Base-by-base conservation (phyloP, 1,140 invertebrate genomes). In the Lutraria rhynchaena region DNA sequence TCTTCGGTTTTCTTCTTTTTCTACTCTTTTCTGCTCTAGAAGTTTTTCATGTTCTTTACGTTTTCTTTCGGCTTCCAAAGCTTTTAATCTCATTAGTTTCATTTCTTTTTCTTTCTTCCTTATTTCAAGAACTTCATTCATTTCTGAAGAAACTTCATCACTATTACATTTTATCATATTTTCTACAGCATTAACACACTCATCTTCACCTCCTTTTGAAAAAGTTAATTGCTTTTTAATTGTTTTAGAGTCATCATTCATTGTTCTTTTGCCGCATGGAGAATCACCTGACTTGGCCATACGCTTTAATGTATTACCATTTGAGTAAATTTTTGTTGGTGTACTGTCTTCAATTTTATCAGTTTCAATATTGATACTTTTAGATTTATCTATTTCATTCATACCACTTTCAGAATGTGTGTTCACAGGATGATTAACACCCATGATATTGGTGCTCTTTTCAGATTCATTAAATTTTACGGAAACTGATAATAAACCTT, bases 281-380 rank as follows among this genome's bases (percentile, higher is more conserved):
- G 71, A 74, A 31, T 11, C 15, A 1, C 71, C 71, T 29, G 71
- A 60, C 31, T 60, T 74, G 19, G 71, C 53, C 71, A 74, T 74
- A 57, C 71, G 35, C 60, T 74, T 74, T 17, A 74, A 24, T 0
- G 71, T 29, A 60, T 31, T 41, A n/a, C 71, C 71, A 60, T 74
- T 53, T 22, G 53, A 57, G 44, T 74, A 60, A 27, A 74, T n/a
- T 74, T 74, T 74, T 27, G 71, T 74, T 22, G 71, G 71, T 15
- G 71, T 74, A 29, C 33, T 27, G 4, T n/a, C 41, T 24, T 60
- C 71, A 41, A 41, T 15, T 41, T 5, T 41, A 15, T 41, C 37
- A 41, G 37, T 41, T 41, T 7, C 5, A 41, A 41, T 15, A 41
- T 41, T 41, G 15, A 7, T 41, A 7, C 5, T 41, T 5, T 41